phyloP scores from a whole-genome alignment of 1,140 invertebrate genomes.

The Temnothorax nylanderi region DNA sequence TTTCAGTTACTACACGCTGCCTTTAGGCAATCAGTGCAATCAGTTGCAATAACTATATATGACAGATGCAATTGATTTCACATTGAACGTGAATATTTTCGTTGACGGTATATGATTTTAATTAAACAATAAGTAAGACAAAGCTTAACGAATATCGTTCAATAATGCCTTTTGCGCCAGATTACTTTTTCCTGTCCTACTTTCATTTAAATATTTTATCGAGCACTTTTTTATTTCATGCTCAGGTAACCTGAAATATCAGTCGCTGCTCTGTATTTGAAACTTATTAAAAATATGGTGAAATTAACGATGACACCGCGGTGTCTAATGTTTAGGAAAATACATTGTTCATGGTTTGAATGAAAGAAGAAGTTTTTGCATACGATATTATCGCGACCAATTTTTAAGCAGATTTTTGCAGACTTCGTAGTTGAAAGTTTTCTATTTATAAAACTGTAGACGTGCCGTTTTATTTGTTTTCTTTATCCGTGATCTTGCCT shows the following conservation, averaged over 20 bases:
- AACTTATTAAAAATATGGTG: background rate
- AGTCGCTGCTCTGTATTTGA: background rate
- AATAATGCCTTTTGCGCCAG: background rate
- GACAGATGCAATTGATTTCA: constrained; percentile 35
- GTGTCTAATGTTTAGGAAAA: background rate
- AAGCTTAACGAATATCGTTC: background rate
- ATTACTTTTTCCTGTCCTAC: background rate
- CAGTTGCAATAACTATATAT: background rate
- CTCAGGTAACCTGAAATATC: background rate
- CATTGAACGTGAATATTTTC: constrained; percentile 30
- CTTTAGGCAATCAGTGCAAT: background rate
- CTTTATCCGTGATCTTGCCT: too few relatives aligned
- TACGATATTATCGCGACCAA: background rate
- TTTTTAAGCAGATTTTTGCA: background rate
- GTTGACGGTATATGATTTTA: background rate
- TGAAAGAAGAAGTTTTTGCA: background rate
- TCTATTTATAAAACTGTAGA: background rate
- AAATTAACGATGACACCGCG: background rate
- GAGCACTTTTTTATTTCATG: background rate
- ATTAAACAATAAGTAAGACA: constrained; percentile 24
- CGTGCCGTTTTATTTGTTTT: background rate
- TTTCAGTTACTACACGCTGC: background rate
- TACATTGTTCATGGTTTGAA: background rate
- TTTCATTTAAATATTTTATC: background rate
- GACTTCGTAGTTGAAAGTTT: background rate